Evolutionary conservation across 1,140 invertebrate genomes (phyloP).

Genomic region (Elymnias hypermnestra): DNA sequence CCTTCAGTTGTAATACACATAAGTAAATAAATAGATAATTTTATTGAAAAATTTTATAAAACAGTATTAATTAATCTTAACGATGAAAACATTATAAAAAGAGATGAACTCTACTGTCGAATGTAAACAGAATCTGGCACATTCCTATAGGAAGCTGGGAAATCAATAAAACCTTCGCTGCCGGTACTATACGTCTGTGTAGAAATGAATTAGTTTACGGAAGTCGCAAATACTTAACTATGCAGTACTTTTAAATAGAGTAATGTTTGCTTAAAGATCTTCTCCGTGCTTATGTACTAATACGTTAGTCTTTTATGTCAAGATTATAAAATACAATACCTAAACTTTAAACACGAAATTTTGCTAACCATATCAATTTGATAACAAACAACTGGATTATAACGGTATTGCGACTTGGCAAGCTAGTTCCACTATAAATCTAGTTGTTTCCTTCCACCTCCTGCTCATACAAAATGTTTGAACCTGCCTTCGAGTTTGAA

Average conservation of each 20-base stretch:
- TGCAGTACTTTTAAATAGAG: no score
- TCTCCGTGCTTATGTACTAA: no score
- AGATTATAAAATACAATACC: background rate
- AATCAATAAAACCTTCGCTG: constrained; percentile 1
- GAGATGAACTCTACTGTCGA: background rate
- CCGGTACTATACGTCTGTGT: no score
- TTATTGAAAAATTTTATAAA: no score
- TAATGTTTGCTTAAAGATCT: no score
- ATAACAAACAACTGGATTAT: background rate
- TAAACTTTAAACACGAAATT: background rate
- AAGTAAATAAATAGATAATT: no score
- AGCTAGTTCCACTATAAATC: constrained; percentile 13
- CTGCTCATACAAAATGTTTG: no score
- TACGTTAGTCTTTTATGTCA: no score
- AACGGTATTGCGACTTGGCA: background rate
- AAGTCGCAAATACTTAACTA: no score
- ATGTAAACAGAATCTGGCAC: background rate
- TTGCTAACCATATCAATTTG: background rate
- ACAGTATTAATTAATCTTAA: constrained; percentile 1
- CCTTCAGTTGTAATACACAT: no score
- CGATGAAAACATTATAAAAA: background rate
- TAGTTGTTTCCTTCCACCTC: constrained; percentile 5
- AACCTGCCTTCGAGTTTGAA: no score
- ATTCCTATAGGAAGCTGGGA: background rate
- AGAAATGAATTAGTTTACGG: no score